Percentiles rank a stretch among this genome's conserved stretches.
phyloP scores from a whole-genome alignment of 2,888 invertebrate species.

The Phania funesta region DNA sequence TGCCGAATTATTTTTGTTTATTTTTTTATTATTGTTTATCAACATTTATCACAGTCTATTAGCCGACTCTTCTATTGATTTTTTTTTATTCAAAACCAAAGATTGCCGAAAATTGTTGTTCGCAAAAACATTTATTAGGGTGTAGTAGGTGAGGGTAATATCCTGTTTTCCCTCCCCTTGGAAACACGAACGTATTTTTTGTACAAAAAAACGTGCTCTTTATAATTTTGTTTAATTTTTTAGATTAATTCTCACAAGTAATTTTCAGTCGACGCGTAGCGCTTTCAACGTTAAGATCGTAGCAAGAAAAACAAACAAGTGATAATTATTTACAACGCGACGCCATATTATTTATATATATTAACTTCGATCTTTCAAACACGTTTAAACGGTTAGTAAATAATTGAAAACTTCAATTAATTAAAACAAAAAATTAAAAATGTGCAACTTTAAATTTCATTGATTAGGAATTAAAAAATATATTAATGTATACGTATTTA shows the following conservation, averaged over 20 bases:
- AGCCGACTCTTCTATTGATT: too few relatives aligned
- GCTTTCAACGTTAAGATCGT: conserved; percentile 62
- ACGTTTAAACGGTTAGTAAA: conserved; percentile 59
- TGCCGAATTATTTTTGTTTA: too few relatives aligned
- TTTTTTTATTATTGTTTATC: too few relatives aligned
- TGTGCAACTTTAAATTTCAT: neutral
- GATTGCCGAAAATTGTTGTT: too few relatives aligned
- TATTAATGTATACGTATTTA: neutral
- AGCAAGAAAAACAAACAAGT: conserved; percentile 13
- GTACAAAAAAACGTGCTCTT: conserved; percentile 41
- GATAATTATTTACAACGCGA: conserved; percentile 18
- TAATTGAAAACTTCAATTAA: neutral
- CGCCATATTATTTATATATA: conserved; percentile 14
- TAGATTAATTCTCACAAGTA: conserved; percentile 58
- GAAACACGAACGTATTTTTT: too few relatives aligned
- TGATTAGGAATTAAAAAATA: neutral
- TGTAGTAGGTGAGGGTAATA: too few relatives aligned
- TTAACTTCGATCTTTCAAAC: neutral
- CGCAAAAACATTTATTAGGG: too few relatives aligned
- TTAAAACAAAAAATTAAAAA: neutral
- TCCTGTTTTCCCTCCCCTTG: too few relatives aligned
- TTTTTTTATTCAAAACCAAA: too few relatives aligned
- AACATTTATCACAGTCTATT: too few relatives aligned
- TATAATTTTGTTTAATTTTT: conserved; percentile 45
- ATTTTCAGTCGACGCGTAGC: conserved; percentile 65